Evolutionary conservation across 64 coral and sea anemone species (phyloP).

Genomic region (Montipora efflorescens): DNA sequence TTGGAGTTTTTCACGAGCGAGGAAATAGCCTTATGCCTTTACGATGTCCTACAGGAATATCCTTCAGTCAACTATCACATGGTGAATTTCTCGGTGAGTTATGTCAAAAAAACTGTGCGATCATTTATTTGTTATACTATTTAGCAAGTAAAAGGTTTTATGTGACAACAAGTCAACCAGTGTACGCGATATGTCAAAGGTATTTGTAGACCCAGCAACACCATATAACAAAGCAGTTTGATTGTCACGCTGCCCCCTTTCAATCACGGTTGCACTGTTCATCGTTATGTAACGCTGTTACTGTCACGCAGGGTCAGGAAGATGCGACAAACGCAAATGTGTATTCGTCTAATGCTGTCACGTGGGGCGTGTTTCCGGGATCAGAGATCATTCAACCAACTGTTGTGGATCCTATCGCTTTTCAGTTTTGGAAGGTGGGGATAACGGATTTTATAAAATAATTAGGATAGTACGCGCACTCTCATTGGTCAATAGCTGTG

Average conservation of each 20-base stretch:
- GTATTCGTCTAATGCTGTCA: constrained; percentile 83
- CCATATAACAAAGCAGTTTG: no score
- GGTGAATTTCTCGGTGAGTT: constrained; percentile 83
- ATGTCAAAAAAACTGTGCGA: not conserved
- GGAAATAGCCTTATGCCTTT: constrained; percentile 76
- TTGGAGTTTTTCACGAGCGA: constrained; percentile 95
- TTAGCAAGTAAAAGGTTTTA: no score
- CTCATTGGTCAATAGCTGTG: no score
- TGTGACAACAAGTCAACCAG: no score
- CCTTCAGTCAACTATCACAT: constrained; percentile 89
- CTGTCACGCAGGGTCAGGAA: constrained; percentile 47
- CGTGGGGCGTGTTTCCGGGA: constrained; percentile 96
- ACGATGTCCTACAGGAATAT: constrained; percentile 72
- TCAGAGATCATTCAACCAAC: constrained; percentile 96
- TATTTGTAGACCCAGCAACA: no score
- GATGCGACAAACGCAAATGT: constrained; percentile 80
- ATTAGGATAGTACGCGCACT: no score
- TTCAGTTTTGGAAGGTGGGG: constrained; percentile 93
- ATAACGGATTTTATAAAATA: no score
- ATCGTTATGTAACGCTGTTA: not conserved
- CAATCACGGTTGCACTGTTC: not conserved
- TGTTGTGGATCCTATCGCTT: constrained; percentile 94
- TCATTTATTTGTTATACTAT: not conserved
- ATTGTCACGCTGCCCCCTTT: no score
- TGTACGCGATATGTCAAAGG: no score